Evolutionary conservation across 2,888 invertebrate species (phyloP).

Genomic region (Pomacea canaliculata): DNA sequence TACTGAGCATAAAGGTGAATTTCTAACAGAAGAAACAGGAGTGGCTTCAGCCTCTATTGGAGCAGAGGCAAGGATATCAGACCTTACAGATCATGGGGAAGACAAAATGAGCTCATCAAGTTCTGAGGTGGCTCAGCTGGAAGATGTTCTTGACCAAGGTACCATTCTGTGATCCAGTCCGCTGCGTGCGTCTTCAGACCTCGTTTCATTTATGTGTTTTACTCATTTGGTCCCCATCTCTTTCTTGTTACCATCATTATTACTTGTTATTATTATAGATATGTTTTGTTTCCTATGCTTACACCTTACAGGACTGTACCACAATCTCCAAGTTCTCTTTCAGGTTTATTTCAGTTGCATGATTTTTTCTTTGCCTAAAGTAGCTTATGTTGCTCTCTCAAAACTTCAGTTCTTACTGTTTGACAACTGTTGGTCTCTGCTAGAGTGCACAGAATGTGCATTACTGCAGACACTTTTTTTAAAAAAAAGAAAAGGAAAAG

Average conservation of each 20-base stretch:
- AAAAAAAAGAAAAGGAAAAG: too few relatives aligned
- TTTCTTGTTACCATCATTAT: constrained; percentile 7
- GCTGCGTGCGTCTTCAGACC: constrained; percentile 10
- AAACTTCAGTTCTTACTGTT: constrained; percentile 20
- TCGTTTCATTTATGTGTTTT: constrained; percentile 12
- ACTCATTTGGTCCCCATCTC: constrained; percentile 17
- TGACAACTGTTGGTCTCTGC: constrained; percentile 3
- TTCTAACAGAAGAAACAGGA: constrained; percentile 26
- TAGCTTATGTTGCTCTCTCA: constrained; percentile 29
- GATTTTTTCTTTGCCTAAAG: constrained; percentile 28
- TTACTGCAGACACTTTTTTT: background rate
- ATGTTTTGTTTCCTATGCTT: constrained; percentile 9
- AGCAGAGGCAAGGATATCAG: constrained; percentile 7
- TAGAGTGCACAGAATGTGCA: background rate
- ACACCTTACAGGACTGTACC: constrained; percentile 14
- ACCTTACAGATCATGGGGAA: constrained; percentile 25
- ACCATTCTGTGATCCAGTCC: constrained; percentile 24
- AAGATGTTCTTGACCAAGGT: constrained; percentile 59
- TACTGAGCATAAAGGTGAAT: background rate
- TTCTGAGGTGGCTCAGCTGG: constrained; percentile 60
- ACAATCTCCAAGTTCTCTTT: constrained; percentile 13
- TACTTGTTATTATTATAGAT: constrained; percentile 1
- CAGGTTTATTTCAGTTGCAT: constrained; percentile 33
- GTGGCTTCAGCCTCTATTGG: background rate
- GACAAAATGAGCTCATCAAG: constrained; percentile 60